Percentiles rank a stretch among this genome's conserved stretches.
These are phyloP conservation scores for Drosophila dunni DNA, from an alignment of 1,140 invertebrate genomes.

Conservation along the genomic window DNA sequence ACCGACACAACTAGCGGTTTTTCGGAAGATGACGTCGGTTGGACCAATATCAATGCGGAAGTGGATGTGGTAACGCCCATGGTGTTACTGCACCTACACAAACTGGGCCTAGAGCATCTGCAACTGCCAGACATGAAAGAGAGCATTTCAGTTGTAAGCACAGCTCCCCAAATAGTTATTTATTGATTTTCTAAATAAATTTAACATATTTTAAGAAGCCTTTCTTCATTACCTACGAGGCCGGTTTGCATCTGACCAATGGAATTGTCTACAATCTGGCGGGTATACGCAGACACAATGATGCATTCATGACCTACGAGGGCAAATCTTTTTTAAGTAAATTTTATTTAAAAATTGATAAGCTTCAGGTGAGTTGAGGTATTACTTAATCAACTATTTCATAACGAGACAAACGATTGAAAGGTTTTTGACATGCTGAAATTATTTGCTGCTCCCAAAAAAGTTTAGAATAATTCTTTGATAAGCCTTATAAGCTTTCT, in stretches of 20 bases:
- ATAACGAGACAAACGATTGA: no score
- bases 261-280: constrained; percentile 75
- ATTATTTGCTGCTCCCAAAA: no score
- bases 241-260: constrained; percentile 63
- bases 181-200: neutral
- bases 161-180: neutral
- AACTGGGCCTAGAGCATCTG: constrained; percentile 65
- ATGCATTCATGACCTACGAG: constrained; percentile 76
- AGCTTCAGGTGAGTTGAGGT: constrained; percentile 55
- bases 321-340: constrained; percentile 69
- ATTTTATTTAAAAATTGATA: constrained; percentile 73
- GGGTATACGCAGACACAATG: constrained; percentile 59
- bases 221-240: constrained; percentile 66
- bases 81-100: constrained; percentile 69
- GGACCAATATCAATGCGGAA: constrained; percentile 77
- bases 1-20: constrained; percentile 23
- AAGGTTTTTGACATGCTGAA: neutral
- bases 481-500: neutral
- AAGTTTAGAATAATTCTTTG: neutral
- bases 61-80: constrained; percentile 77
- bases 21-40: constrained; percentile 54
- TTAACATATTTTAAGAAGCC: constrained; percentile 55
- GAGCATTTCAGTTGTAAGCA: constrained; percentile 54
- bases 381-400: neutral
- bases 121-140: constrained; percentile 73